Conservation (phyloP, 2,797 vertebrate genomes). For the Urophycis tenuis region DNA sequence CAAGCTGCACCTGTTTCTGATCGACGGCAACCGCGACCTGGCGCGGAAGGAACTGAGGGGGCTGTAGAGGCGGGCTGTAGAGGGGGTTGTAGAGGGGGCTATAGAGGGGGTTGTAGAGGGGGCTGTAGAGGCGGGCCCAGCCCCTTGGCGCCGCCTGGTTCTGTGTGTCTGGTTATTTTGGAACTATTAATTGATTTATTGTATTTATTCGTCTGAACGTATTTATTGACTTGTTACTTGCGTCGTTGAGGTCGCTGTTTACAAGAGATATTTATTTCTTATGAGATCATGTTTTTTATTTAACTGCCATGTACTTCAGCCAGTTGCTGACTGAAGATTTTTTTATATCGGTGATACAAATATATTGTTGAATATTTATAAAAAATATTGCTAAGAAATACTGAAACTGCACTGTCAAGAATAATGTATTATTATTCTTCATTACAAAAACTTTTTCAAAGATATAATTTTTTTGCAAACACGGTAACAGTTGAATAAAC, state of each 20-base stretch:
- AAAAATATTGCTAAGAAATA: background rate
- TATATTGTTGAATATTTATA: background rate
- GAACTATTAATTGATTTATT: background rate
- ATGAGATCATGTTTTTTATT: background rate
- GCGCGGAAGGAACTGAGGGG: conserved; percentile 28
- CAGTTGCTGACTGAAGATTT: background rate
- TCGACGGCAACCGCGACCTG: conserved; percentile 59
- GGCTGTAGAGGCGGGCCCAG: too few relatives aligned
- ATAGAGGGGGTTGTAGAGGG: too few relatives aligned
- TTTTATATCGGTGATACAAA: background rate
- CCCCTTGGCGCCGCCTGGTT: too few relatives aligned
- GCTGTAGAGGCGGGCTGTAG: too few relatives aligned
- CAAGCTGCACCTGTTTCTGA: conserved; percentile 69
- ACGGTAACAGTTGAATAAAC: background rate
- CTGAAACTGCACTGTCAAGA: background rate
- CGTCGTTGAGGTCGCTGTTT: background rate
- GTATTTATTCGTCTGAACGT: background rate
- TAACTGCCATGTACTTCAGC: background rate
- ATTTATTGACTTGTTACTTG: background rate
- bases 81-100: background rate
- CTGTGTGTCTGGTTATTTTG: background rate
- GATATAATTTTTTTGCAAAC: background rate
- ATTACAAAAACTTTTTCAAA: background rate
- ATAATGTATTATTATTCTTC: background rate
- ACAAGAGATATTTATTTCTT: background rate